Evolutionary conservation across 2,888 invertebrate species (phyloP), one percentile per base, ranked within the genome.

Genomic region (Caenorhabditis sp.): DNA sequence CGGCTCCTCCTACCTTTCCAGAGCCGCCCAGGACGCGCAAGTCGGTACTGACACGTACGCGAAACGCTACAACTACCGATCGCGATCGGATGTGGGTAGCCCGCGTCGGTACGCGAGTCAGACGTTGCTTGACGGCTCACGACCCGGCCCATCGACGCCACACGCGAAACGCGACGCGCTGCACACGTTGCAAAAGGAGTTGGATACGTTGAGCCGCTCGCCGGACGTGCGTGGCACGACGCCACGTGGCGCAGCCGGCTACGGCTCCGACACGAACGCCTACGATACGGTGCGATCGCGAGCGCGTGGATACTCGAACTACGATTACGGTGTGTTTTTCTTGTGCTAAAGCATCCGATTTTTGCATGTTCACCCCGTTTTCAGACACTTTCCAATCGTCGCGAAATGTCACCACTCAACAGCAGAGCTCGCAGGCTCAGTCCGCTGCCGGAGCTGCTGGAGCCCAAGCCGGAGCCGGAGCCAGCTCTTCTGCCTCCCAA

Each of bases 121-220:
- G 81, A 88, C 89, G 11, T 79, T 89, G 32, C 75, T 89, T 24
- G 89, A 89, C 78, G 89, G 89, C 24, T 81, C 83, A 6, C 78
- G 89, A 17, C 89, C 89, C 20, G 89, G 89, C 5, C 89, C 89
- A 13, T 77, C 83, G 53, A 88, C 89, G n/a, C 88, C 88, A 1
- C 84, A 87, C 56, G 82, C 84, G 35, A 83, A 83, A 50, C 79
- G 86, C 3, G 89, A 89, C 58, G 89, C 89, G 24, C 80, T 89
- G 53, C 85, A 86, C 75, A 86, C 85, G 5, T 82, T 89, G 62
- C 89, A 89, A 73, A 84, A 85, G 41, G 89, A 89, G 80, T 76
- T 89, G 61, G 89, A 88, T 77, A 85, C 87, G 11, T 58, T 89
- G 62, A 83, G 84, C 37, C 58, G 88, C 9, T 86, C 88, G 8